phyloP scores from a whole-genome alignment of 2,113 vertebrate species.

The Misgurnus anguillicaudatus region DNA sequence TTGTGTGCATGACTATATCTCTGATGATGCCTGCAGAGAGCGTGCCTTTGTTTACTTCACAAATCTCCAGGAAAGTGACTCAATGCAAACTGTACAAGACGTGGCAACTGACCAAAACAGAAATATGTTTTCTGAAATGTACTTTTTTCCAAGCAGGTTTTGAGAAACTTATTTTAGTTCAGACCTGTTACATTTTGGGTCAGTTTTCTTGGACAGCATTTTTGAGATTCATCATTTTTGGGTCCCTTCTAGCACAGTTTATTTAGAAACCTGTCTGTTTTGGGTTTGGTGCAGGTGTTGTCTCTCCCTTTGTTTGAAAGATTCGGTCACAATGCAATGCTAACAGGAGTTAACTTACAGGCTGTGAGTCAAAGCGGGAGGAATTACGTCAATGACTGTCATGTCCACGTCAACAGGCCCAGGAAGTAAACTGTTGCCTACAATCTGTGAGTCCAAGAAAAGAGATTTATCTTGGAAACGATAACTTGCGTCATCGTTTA shows the following conservation, averaged over 20 bases:
- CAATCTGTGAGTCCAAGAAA: too few relatives aligned
- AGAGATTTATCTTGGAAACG: too few relatives aligned
- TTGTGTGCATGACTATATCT: constrained; percentile 26
- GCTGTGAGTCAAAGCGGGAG: too few relatives aligned
- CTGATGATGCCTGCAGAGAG: constrained; percentile 24
- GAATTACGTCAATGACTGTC: too few relatives aligned
- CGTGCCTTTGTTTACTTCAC: constrained; percentile 38
- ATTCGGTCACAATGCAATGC: too few relatives aligned
- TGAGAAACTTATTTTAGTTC: background rate
- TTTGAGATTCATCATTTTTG: background rate
- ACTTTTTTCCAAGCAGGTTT: background rate
- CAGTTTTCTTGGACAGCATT: background rate
- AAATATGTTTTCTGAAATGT: background rate
- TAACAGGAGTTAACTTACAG: too few relatives aligned
- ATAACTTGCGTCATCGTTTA: too few relatives aligned
- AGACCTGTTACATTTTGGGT: background rate
- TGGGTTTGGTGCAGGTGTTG: constrained; percentile 19
- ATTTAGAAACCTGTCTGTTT: constrained; percentile 17
- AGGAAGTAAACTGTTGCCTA: too few relatives aligned
- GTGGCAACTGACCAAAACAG: background rate
- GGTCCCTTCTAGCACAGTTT: background rate
- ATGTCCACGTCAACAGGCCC: too few relatives aligned
- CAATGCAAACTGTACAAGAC: constrained; percentile 10
- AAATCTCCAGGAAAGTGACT: constrained; percentile 39
- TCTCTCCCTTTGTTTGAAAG: constrained; percentile 7